These are phyloP conservation scores for Takifugu ocellatus DNA, from an alignment of 2,797 vertebrate species.

Conservation along the genomic window DNA sequence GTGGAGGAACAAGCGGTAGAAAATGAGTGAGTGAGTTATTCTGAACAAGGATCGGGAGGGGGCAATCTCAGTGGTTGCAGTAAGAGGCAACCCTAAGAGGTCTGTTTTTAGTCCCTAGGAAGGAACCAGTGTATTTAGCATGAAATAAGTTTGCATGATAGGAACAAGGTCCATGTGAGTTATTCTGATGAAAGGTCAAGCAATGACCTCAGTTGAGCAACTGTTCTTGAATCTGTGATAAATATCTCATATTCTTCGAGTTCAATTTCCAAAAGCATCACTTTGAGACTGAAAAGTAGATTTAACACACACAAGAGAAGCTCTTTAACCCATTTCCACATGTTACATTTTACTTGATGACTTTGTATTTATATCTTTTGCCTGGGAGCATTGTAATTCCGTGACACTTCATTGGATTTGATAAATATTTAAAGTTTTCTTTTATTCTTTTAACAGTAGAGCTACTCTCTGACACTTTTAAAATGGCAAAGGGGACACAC, in stretches of 20 bases:
- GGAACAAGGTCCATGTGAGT: too few species aligned
- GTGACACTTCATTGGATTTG: not conserved
- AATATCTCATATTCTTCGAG: too few species aligned
- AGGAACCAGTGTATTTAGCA: too few species aligned
- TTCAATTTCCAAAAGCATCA: not conserved
- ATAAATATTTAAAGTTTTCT: not conserved
- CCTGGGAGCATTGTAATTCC: not conserved
- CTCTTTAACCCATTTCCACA: not conserved
- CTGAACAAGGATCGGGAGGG: too few species aligned
- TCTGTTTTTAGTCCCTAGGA: too few species aligned
- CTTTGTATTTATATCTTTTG: not conserved
- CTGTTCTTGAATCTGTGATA: not conserved
- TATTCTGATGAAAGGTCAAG: too few species aligned
- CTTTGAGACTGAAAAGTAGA: not conserved
- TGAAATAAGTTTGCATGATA: too few species aligned
- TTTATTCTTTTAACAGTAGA: not conserved
- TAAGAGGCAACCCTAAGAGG: too few species aligned
- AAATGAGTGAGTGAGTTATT: too few species aligned
- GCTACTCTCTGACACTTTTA: not conserved
- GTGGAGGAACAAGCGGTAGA: too few species aligned
- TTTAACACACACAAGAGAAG: not conserved
- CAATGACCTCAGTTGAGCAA: too few species aligned
- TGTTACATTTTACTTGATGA: not conserved
- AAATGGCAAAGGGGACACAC: not conserved
- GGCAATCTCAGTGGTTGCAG: too few species aligned